Conservation (phyloP, 2,797 vertebrate species). For the Pangasius sanitwongsei region DNA sequence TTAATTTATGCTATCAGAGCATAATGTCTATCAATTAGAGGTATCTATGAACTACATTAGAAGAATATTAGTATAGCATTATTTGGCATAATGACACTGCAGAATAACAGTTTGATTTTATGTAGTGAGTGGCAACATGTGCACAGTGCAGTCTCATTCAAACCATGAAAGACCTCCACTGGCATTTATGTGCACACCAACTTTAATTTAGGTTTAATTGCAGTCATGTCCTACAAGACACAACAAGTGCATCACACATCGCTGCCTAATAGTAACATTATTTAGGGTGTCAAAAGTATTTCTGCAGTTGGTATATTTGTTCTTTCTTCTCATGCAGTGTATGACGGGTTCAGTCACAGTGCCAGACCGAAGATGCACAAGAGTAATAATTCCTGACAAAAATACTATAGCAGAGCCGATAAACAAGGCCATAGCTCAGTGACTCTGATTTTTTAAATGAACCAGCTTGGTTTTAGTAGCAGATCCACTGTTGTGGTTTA, state of each 20-base stretch:
- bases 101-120: neutral
- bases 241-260: no score
- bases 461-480: neutral
- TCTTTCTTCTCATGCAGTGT: neutral
- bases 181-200: neutral
- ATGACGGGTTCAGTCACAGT: neutral
- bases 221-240: neutral
- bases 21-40: neutral
- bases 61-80: slow-evolving; percentile 4
- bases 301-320: neutral
- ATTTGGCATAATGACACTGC: neutral
- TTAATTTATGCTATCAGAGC: neutral
- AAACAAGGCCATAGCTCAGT: neutral
- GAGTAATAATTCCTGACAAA: neutral
- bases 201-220: neutral
- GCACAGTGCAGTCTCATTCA: neutral
- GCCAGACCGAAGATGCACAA: neutral
- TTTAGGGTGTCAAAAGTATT: neutral
- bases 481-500: neutral
- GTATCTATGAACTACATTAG: neutral
- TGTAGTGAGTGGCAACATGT: neutral
- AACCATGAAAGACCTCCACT: neutral
- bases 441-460: neutral
- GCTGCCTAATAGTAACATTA: neutral
- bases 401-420: neutral